Percentiles rank a stretch among this genome's conserved stretches.
phyloP scores from a whole-genome alignment of 2,888 invertebrate genomes.

The Drosophila maculinotata region DNA sequence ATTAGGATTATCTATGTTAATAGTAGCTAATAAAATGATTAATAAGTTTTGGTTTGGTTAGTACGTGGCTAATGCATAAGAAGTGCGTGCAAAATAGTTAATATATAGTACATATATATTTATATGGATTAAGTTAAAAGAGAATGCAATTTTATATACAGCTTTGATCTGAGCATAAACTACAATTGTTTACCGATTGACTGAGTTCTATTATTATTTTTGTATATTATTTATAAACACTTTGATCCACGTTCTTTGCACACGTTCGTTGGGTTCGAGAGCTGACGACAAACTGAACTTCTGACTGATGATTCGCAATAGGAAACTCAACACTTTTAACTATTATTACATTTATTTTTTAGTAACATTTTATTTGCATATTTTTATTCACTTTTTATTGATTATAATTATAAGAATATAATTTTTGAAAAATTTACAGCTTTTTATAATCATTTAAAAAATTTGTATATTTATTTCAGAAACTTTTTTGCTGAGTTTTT shows the following conservation, averaged over 20 bases:
- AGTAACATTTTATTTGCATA: slow-evolving; percentile 2
- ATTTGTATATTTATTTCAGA: slow-evolving; percentile 24
- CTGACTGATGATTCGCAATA: slow-evolving; percentile 2
- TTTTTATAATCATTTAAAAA: slow-evolving; percentile 28
- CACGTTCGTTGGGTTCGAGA: slow-evolving; percentile 42
- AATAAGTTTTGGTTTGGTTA: slow-evolving; percentile 12
- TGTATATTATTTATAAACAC: slow-evolving; percentile 11
- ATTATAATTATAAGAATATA: not conserved
- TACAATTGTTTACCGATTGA: slow-evolving; percentile 37
- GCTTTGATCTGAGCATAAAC: slow-evolving; percentile 15
- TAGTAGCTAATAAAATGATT: slow-evolving; percentile 1
- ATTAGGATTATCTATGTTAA: slow-evolving; percentile 2
- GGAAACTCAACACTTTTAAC: slow-evolving; percentile 36
- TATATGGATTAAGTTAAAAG: slow-evolving; percentile 1
- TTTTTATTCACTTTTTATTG: not conserved
- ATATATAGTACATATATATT: slow-evolving; percentile 5
- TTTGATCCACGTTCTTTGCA: slow-evolving; percentile 9
- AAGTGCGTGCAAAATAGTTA: slow-evolving; percentile 37
- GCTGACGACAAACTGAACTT: slow-evolving; percentile 48
- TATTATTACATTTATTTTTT: slow-evolving; percentile 9
- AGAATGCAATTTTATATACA: slow-evolving; percentile 28
- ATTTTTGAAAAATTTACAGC: slow-evolving; percentile 11
- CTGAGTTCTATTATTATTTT: slow-evolving; percentile 10
- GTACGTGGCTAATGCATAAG: slow-evolving; percentile 22
- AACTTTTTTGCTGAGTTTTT: slow-evolving; percentile 34